Percentiles rank a stretch among this genome's conserved stretches.
These are phyloP conservation scores for Heliconius aoede DNA, from an alignment of 2,888 invertebrate species.

Conservation along the genomic window DNA sequence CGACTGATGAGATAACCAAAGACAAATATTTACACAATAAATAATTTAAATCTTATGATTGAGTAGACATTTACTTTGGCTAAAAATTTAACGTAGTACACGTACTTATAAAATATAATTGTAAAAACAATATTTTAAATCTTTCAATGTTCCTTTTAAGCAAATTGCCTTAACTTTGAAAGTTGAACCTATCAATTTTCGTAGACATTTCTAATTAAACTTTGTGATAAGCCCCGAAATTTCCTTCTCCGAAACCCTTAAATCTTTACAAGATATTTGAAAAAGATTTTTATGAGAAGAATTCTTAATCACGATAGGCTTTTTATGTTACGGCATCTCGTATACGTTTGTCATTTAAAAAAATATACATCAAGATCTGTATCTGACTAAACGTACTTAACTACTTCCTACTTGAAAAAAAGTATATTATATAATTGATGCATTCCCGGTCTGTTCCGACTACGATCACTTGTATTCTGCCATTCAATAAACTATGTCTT, in stretches of 20 bases:
- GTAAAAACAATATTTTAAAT: constrained; percentile 35
- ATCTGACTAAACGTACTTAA: neutral
- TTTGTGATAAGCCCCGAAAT: constrained; percentile 58
- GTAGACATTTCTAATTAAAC: constrained; percentile 80
- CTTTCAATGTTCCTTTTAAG: constrained; percentile 49
- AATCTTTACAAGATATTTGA: constrained; percentile 36
- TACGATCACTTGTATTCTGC: no score
- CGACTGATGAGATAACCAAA: no score
- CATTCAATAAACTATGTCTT: no score
- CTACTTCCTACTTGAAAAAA: neutral
- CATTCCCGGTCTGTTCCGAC: neutral
- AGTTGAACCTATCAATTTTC: constrained; percentile 56
- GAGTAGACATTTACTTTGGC: neutral
- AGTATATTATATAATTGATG: neutral
- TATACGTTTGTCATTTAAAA: neutral
- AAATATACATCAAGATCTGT: no score
- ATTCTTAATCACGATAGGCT: constrained; percentile 1
- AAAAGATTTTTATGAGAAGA: constrained; percentile 18
- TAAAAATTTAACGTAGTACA: neutral
- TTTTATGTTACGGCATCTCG: neutral
- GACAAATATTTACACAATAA: no score
- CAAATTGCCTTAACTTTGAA: constrained; percentile 59
- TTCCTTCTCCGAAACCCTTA: constrained; percentile 46
- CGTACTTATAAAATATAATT: neutral
- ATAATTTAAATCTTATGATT: neutral